Evolutionary conservation across 2,113 vertebrate species (phyloP).

Genomic region (Stigmatopora nigra): DNA sequence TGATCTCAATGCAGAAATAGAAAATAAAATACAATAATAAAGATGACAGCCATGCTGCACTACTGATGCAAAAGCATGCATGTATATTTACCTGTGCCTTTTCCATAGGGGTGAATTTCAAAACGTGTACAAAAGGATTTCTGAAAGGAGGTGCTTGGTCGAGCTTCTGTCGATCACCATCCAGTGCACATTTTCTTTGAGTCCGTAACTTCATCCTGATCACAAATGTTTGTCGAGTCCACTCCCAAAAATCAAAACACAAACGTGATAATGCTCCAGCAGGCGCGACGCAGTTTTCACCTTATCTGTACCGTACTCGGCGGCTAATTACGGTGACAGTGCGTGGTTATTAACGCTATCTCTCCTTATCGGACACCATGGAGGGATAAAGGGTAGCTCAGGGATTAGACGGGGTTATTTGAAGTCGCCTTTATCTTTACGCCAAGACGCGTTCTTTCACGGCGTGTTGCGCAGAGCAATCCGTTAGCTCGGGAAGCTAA

Average conservation of each 20-base stretch:
- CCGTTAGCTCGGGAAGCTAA: constrained; percentile 55
- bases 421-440: constrained; percentile 35
- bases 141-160: constrained; percentile 76
- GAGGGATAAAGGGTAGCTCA: constrained; percentile 54
- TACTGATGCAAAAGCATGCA: too few relatives aligned
- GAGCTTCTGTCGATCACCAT: constrained; percentile 69
- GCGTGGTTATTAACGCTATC: constrained; percentile 54
- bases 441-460: constrained; percentile 37
- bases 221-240: constrained; percentile 2
- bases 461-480: constrained; percentile 25
- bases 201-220: constrained; percentile 73
- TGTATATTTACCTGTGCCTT: constrained; percentile 79
- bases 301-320: constrained; percentile 25
- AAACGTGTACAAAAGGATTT: constrained; percentile 86
- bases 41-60: constrained; percentile 16
- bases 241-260: constrained; percentile 2
- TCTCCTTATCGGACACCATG: constrained; percentile 45
- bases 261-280: not conserved
- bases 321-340: constrained; percentile 54
- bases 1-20: constrained; percentile 3
- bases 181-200: constrained; percentile 63
- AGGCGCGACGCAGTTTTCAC: constrained; percentile 26
- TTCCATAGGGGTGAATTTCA: constrained; percentile 74
- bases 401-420: constrained; percentile 62
- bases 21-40: constrained; percentile 16